Percentiles rank a stretch among this genome's conserved stretches.
Evolutionary conservation across 2,888 invertebrate species (phyloP).

Genomic region (Aspidiotus rigidus): DNA sequence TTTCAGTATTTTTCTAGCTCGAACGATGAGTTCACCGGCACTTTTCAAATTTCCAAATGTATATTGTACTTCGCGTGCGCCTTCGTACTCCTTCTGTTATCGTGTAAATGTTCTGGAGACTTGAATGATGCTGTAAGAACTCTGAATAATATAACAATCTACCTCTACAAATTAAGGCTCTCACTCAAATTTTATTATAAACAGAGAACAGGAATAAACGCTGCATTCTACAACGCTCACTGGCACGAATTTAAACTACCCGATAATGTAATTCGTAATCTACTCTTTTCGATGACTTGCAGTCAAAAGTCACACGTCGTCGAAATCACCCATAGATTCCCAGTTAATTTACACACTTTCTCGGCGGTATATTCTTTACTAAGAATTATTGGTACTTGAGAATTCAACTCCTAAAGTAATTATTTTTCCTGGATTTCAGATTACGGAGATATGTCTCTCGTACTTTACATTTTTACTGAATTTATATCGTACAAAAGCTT

Average conservation of each 20-base stretch:
- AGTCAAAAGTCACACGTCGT: constrained; percentile 28
- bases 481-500: constrained; percentile 26
- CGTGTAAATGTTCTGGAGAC: constrained; percentile 32
- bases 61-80: constrained; percentile 29
- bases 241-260: constrained; percentile 33
- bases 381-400: too few species aligned
- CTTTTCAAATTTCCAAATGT: constrained; percentile 33
- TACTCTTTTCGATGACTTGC: constrained; percentile 31
- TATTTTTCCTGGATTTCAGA: constrained; percentile 15
- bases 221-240: constrained; percentile 31
- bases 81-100: constrained; percentile 26
- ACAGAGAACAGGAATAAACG: constrained; percentile 27
- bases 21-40: constrained; percentile 32
- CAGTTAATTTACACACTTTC: constrained; percentile 27
- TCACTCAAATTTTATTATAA: background rate
- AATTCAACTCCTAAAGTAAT: background rate
- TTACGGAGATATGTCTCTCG: constrained; percentile 29
- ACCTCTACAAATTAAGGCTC: background rate
- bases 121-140: constrained; percentile 28
- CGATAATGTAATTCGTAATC: constrained; percentile 15
- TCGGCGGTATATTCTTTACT: constrained; percentile 17
- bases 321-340: constrained; percentile 30
- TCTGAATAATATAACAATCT: background rate
- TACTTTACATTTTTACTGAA: constrained; percentile 31
- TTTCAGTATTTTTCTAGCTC: constrained; percentile 19